Evolutionary conservation across 2,888 invertebrate genomes (phyloP), one percentile per base, ranked within the genome.

Genomic region (Teinopalpus imperialis): DNA sequence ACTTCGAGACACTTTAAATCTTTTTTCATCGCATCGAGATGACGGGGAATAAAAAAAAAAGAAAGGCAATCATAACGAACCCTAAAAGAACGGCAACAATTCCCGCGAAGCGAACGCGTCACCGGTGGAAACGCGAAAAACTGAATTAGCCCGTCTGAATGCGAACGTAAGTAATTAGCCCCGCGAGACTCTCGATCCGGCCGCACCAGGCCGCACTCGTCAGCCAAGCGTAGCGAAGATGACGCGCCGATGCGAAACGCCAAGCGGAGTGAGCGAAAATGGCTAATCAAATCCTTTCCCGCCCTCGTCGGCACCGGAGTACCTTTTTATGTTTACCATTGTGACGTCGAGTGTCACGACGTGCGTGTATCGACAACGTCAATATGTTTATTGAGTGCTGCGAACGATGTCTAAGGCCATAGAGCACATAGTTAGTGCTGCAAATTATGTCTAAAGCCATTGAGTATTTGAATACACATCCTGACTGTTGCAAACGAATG

Each of bases 211-310:
- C 69, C 73, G 74, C 83, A 69, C 87, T 87, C 75, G 78, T 78
- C 77, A 81, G 77, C 82, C 80, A 77, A 77, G 74, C 85, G 79
- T 59, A 75, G 80, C 76, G 81, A 86, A 85, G 85, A 82, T 82
- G 79, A 76, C 80, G 74, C 64, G 63, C 74, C 70, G 74, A 77
- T 69, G 77, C 76, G 72, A 74, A 71, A 58, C 63, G 61, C 63
- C 69, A 60, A 66, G 72, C 76, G 69, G 71, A 73, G 62, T 57
- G 79, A 82, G 81, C 78, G 71, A 82, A 87, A 86, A 83, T 83
- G 85, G 81, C 86, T 88, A 88, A 88, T 88, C 88, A 88, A 88
- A 88, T 88, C 83, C 81, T 81, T 81, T 79, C 73, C 77, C 73
- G 73, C 85, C 73, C 82, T 78, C 80, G 62, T 69, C 80, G 74